Evolutionary conservation across 2,888 invertebrate genomes (phyloP), one percentile per base, ranked within the genome.

Genomic region (Polymixis lichenea): DNA sequence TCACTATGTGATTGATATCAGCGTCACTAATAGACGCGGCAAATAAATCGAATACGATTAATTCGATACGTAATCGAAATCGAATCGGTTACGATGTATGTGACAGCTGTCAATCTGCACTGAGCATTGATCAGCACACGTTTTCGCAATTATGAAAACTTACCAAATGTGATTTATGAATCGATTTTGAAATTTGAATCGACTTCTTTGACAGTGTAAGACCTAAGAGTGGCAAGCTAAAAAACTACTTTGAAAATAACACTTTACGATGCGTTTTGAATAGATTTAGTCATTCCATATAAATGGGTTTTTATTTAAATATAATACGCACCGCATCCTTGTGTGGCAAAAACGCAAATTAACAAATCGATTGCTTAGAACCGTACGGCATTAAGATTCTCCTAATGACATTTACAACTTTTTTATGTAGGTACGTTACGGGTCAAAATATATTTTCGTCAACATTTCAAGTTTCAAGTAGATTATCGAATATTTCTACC

Each of bases 401-500:
- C 2, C 28, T 51, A 38, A 38, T 28, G 22, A 28, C 25, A 66
- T 8, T 25, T 22, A 46, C 46, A 7, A 64, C 17, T 49, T 38
- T n/a, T 46, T 38, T n/a, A 19, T 51, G 22, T 28, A 28, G 17
- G 19, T 51, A 58, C 46, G 17, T 32, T 49, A 8, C 55, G 2
- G 19, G 4, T 65, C 7, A 49, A 80, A 13, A 75, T 46, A 28
- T 61, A 22, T 49, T 71, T 43, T 67, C 55, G 46, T 75, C 28
- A 25, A 55, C 9, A 43, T 70, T 81, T 53, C 32, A 79, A 51
- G 25, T 11, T 67, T 32, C 9, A 43, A 43, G 9, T 43, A 70
- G 69, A 72, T 82, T 78, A 90, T 85, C 89, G 89, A 90, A 87
- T 86, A 69, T 67, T 82, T 78, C 87, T 89, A 88, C 85, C 86